Evolutionary conservation across 2,888 invertebrate genomes (phyloP), one percentile per base, ranked within the genome.

Genomic region (Carterocephalus palaemon): DNA sequence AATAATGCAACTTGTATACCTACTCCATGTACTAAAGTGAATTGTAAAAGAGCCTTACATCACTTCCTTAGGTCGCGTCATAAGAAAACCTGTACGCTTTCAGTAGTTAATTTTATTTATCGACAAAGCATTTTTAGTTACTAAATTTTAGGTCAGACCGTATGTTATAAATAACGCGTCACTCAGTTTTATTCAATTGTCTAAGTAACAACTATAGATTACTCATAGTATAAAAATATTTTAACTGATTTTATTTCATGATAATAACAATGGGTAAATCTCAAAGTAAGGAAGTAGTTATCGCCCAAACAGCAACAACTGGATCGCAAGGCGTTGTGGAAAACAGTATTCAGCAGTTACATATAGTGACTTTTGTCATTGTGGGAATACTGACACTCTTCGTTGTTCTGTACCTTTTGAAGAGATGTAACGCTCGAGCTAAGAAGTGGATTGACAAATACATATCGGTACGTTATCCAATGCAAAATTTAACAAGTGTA

Each of bases 231-330:
- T 8, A 8, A 23, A n/a, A 8, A 2, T 8, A 8, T 8, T 23
- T n/a, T n/a, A n/a, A 23, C 8, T 23, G n/a, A 3, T n/a, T 2
- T 2, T 8, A 23, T 8, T 8, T 23, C 9, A 23, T 23, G 22
- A 23, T 23, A 23, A 23, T 23, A 23, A 23, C 22, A 23, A 23
- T 23, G 22, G 22, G 22, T 9, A 23, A 23, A 4, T 23, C 22
- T 5, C 10, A 24, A 6, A 24, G 10, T 10, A 24, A 24, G 6
- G 24, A 24, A 4, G 10, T 24, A 3, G 24, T n/a, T n/a, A n/a
- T n/a, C n/a, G n/a, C n/a, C n/a, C n/a, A n/a, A n/a, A n/a, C n/a
- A n/a, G n/a, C n/a, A n/a, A n/a, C n/a, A n/a, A n/a, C n/a, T n/a
- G n/a, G n/a, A n/a, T n/a, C n/a, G n/a, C n/a, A n/a, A n/a, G n/a